Base-by-base conservation (phyloP, 2,888 invertebrate species). In the Dynastes tityus region DNA sequence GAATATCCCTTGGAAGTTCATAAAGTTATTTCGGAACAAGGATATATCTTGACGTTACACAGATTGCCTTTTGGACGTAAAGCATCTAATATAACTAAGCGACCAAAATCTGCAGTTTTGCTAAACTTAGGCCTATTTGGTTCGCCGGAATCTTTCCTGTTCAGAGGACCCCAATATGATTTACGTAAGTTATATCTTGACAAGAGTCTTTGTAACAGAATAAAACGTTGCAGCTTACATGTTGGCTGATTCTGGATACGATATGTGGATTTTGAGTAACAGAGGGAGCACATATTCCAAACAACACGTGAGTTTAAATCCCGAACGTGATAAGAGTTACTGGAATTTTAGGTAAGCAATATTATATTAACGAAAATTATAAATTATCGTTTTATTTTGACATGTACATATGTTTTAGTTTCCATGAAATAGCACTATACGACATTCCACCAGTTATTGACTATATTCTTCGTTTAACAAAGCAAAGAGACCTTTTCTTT, bases 391-490 rank as follows among this genome's bases (percentile, higher is more conserved):
- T 55, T 6, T 22, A 53, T n/a, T 53, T 16, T 1, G 5, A 22
- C 5, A 8, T 11, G 2, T 0, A 45, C 11, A 2, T 11, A 11
- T 11, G 45, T 78, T 87, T 78, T 85, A 92, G 92, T 82, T 92
- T 91, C 87, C 92, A 93, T 82, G 92, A 94, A 85, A 91, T 92
- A 89, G 93, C 92, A 0, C 82, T 88, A 65, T 90, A 91, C 84
- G 94, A 94, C 85, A 83, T 93, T 27, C 92, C 93, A 1, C 91
- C 92, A 0, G 90, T 89, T 83, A 89, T 94, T 40, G 91, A 94
- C 83, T 91, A 91, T 84, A 89, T 92, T 2, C 85, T 93, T 64
- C 85, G 87, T 1, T 82, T 82, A 29, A 92, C 93, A 0, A 88
- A 89, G 0, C 88, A 90, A 53, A 81, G 88, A 13, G 86, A 90